A percentile compares a stretch with the other conserved stretches of the same genome.
phyloP scores from a whole-genome alignment of 2,113 vertebrate genomes.

The Deroptyus accipitrinus region DNA sequence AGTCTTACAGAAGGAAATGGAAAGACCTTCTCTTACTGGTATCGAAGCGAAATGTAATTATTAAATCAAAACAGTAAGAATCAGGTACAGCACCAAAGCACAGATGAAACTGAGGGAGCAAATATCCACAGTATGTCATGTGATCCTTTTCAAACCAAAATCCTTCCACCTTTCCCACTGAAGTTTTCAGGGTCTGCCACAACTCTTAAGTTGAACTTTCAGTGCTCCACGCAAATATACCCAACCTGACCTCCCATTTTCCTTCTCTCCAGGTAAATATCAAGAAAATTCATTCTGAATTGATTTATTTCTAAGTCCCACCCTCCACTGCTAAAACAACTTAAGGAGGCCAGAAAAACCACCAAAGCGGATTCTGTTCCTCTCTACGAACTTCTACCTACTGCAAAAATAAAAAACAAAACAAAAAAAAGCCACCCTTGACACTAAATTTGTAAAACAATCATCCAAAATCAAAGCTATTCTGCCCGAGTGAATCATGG shows the following conservation, averaged over 20 bases:
- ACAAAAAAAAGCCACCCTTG: background rate
- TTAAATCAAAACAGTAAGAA: conserved; percentile 2
- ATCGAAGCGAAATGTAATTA: background rate
- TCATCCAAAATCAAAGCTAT: background rate
- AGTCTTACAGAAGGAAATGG: background rate
- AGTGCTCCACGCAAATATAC: background rate
- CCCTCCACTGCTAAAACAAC: background rate
- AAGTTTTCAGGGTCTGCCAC: background rate
- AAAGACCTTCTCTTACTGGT: background rate
- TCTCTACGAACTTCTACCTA: background rate
- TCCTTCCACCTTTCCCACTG: background rate
- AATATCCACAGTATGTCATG: conserved; percentile 33
- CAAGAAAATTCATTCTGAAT: background rate
- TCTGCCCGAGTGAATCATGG: background rate
- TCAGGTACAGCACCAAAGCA: background rate
- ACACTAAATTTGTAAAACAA: background rate
- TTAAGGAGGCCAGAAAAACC: background rate
- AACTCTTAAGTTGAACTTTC: background rate
- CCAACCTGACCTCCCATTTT: background rate
- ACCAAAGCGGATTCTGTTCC: background rate
- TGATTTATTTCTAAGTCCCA: background rate
- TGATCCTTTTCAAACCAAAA: conserved; percentile 57
- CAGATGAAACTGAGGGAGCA: conserved; percentile 11
- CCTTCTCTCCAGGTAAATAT: background rate
- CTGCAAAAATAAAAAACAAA: background rate